Percentiles rank a stretch among this genome's conserved stretches.
Conservation (phyloP, 2,797 vertebrate genomes). For the Monodelphis domestica region DNA sequence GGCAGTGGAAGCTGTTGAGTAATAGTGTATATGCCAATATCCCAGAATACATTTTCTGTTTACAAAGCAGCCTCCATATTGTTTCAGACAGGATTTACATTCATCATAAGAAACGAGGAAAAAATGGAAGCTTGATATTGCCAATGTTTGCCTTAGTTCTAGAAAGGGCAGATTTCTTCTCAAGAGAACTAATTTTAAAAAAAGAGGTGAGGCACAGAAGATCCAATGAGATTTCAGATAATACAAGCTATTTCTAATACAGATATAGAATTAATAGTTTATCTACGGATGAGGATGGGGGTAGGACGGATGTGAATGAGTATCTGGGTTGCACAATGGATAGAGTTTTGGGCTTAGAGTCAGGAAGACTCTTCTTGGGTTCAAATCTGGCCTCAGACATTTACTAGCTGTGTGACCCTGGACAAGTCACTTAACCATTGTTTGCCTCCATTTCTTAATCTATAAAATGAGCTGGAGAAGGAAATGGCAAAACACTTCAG, state of each 20-base stretch:
- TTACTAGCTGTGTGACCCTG: too few species aligned
- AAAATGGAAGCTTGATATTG: background rate
- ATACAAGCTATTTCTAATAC: background rate
- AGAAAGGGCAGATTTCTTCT: background rate
- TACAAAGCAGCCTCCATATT: background rate
- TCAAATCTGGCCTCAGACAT: too few species aligned
- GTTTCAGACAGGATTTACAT: background rate
- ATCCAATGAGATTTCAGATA: background rate
- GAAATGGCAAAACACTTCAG: background rate
- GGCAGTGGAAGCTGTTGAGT: background rate
- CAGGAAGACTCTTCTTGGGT: too few species aligned
- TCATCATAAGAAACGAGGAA: rapidly evolving
- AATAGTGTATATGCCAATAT: rapidly evolving
- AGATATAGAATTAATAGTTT: background rate
- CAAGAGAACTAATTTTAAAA: background rate
- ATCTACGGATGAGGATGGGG: background rate
- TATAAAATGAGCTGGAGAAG: too few species aligned
- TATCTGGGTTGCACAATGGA: too few species aligned
- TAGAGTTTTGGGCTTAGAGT: too few species aligned
- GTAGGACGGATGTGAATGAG: background rate
- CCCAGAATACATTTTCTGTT: rapidly evolving
- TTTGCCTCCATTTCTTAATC: too few species aligned
- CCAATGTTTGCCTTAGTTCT: background rate
- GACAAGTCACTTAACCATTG: too few species aligned
- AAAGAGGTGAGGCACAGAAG: conserved; percentile 14